Evolutionary conservation across 2,113 vertebrate species (phyloP).

Genomic region (Alaudala cheleensis): DNA sequence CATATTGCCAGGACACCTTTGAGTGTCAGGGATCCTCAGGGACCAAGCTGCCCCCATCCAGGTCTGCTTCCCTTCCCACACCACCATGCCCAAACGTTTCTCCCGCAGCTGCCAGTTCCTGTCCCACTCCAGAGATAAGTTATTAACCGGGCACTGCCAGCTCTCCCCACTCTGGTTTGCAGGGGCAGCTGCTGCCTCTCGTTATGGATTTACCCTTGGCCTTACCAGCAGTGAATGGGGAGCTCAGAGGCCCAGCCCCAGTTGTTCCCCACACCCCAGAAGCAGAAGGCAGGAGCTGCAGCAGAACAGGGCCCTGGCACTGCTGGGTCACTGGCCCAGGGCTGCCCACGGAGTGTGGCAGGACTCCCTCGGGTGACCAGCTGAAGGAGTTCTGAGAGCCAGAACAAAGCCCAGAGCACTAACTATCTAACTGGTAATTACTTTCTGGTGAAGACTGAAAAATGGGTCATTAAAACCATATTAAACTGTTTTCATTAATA

Average conservation of each 20-base stretch:
- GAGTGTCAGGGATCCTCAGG: accelerated
- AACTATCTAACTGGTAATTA: constrained; percentile 73
- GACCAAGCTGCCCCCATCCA: background rate
- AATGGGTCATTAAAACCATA: constrained; percentile 73
- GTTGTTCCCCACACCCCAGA: background rate
- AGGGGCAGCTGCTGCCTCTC: background rate
- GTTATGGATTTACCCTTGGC: background rate
- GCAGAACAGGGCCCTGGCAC: accelerated
- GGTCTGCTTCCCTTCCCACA: background rate
- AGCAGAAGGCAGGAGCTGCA: background rate
- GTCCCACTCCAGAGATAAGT: background rate
- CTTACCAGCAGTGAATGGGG: accelerated
- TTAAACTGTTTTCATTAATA: constrained; percentile 72
- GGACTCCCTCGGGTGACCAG: background rate
- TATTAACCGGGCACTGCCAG: background rate
- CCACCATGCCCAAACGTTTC: background rate
- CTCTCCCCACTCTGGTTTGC: background rate
- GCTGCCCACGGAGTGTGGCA: background rate
- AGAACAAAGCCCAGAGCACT: constrained; percentile 68
- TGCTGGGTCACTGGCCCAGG: background rate
- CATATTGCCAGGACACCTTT: accelerated
- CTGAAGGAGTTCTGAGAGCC: constrained; percentile 44
- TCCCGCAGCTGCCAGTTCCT: background rate
- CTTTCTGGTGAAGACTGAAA: constrained; percentile 73
- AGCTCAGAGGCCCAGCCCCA: background rate